A percentile compares a stretch with the other conserved stretches of the same genome.
phyloP scores from a whole-genome alignment of 1,140 invertebrate genomes.

The Scaptomyza pallida region DNA sequence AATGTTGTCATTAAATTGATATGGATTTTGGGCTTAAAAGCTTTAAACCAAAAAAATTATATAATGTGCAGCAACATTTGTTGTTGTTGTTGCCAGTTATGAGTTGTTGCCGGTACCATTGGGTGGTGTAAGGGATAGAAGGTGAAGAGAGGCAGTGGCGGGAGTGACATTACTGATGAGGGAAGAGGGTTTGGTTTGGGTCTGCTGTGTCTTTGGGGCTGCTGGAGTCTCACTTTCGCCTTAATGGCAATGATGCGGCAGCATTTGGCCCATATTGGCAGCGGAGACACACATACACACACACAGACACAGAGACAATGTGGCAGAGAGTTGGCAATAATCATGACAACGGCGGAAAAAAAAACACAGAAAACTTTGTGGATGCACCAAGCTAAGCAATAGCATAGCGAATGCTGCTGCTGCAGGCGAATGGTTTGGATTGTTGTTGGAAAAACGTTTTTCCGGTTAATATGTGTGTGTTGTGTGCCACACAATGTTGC shows the following conservation, averaged over 20 bases:
- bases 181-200: neutral
- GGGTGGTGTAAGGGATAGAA: neutral
- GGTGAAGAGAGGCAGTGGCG: neutral
- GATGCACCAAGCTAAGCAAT: neutral
- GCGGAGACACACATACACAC: neutral
- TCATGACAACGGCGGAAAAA: slow-evolving; percentile 51
- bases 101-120: slow-evolving; percentile 12
- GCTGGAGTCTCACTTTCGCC: slow-evolving; percentile 48
- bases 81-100: slow-evolving; percentile 17
- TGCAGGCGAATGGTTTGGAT: slow-evolving; percentile 23
- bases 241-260: slow-evolving; percentile 55
- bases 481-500: slow-evolving; percentile 31
- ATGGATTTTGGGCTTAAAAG: no score
- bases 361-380: slow-evolving; percentile 29
- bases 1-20: no score
- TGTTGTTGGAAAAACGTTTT: slow-evolving; percentile 37
- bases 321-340: slow-evolving; percentile 20
- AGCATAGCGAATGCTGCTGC: slow-evolving; percentile 25
- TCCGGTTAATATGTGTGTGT: slow-evolving; percentile 47
- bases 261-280: slow-evolving; percentile 50
- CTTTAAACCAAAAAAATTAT: neutral
- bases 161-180: no score
- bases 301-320: neutral
- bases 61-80: slow-evolving; percentile 16
- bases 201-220: no score